Percentiles rank a stretch among this genome's conserved stretches.
Conservation (phyloP, 2,113 vertebrate species). For the Malurus melanocephalus region DNA sequence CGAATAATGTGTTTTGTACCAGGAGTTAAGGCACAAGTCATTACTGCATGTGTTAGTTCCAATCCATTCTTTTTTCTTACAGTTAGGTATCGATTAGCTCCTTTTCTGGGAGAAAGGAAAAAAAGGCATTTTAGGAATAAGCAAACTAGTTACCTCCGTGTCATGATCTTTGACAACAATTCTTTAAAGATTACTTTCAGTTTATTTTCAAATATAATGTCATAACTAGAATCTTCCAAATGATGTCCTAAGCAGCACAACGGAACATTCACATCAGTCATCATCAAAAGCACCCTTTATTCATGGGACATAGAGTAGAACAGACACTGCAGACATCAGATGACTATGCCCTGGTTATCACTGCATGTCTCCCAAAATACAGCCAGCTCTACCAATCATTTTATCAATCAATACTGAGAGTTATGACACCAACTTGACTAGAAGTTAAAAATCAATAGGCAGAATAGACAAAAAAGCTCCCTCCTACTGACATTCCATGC, state of each 20-base stretch:
- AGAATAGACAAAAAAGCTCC: not conserved
- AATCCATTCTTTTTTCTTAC: constrained; percentile 85
- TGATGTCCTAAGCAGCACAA: not conserved
- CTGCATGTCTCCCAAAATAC: not conserved
- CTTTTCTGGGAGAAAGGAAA: constrained; percentile 77
- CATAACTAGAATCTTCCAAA: not conserved
- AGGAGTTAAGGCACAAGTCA: constrained; percentile 78
- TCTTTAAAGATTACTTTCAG: not conserved
- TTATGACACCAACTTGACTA: not conserved
- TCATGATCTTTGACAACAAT: not conserved
- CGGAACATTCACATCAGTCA: not conserved
- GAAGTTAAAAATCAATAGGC: not conserved
- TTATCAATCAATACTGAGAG: not conserved
- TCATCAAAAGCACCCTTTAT: not conserved
- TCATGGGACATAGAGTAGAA: accelerated
- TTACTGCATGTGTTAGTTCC: constrained; percentile 69
- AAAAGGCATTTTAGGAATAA: not conserved
- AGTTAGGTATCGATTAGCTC: constrained; percentile 81
- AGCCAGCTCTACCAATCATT: not conserved
- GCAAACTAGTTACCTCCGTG: not conserved
- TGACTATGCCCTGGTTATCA: accelerated
- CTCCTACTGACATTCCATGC: not conserved
- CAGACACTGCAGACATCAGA: accelerated
- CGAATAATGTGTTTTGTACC: constrained; percentile 72
- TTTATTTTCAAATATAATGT: not conserved